phyloP scores from a whole-genome alignment of 2,888 invertebrate species.

The Corythucha ciliata region DNA sequence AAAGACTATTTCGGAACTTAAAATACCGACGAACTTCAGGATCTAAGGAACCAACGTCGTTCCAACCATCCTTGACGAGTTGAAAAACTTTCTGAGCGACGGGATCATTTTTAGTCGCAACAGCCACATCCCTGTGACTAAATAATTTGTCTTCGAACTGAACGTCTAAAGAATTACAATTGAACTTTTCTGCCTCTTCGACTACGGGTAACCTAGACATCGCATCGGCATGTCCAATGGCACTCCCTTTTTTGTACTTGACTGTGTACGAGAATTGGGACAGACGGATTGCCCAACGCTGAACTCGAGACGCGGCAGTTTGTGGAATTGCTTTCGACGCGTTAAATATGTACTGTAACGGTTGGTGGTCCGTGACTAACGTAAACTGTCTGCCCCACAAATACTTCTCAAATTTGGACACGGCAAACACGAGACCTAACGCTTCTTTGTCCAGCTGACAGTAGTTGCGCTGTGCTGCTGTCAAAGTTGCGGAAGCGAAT shows the following conservation, averaged over 20 bases:
- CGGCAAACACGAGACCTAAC: conserved; percentile 2
- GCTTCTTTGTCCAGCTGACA: conserved; percentile 1
- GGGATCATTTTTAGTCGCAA: no score
- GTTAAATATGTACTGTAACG: conserved; percentile 3
- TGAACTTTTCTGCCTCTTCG: no score
- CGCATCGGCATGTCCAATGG: neutral
- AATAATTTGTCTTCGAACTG: no score
- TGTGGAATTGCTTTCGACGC: neutral
- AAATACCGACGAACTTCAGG: no score
- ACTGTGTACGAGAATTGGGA: neutral
- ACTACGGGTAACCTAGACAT: neutral
- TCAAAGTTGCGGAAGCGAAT: conserved; percentile 5
- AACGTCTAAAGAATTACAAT: no score
- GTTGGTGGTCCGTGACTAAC: conserved; percentile 4
- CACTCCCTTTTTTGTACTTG: neutral
- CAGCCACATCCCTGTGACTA: no score
- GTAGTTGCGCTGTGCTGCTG: neutral
- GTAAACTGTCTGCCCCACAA: neutral
- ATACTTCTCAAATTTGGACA: conserved; percentile 9
- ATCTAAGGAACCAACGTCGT: no score
- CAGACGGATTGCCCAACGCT: neutral
- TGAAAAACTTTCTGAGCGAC: no score
- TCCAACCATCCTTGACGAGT: no score
- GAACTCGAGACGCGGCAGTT: neutral
- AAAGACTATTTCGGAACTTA: no score